Percentiles rank a stretch among this genome's conserved stretches.
Conservation (phyloP, 2,888 invertebrate species). For the Drosophila crucigera region DNA sequence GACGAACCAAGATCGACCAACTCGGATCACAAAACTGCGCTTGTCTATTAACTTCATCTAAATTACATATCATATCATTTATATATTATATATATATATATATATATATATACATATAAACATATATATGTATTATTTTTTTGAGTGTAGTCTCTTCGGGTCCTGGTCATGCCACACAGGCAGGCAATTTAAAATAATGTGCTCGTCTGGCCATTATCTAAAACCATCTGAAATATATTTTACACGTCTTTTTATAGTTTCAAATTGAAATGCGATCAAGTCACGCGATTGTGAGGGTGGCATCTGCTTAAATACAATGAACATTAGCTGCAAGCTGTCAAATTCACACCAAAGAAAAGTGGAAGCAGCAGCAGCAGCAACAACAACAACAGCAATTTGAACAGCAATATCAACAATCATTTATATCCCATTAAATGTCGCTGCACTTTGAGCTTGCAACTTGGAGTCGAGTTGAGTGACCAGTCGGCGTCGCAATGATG, state of each 20-base stretch:
- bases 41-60: not conserved
- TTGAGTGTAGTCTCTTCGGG: not conserved
- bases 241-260: constrained; percentile 43
- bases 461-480: constrained; percentile 46
- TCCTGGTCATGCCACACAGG: constrained; percentile 35
- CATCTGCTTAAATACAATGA: constrained; percentile 1
- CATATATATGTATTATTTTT: not conserved
- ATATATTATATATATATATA: not conserved
- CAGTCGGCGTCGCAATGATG: constrained; percentile 26
- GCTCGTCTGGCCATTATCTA: constrained; percentile 53
- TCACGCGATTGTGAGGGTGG: constrained; percentile 53
- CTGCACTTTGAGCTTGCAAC: constrained; percentile 8
- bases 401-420: constrained; percentile 3
- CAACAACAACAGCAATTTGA: constrained; percentile 5
- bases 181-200: constrained; percentile 50
- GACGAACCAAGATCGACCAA: no score
- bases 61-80: not conserved
- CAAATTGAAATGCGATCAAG: constrained; percentile 47
- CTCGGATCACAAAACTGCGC: no score
- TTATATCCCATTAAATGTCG: constrained; percentile 3
- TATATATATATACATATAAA: constrained; percentile 9
- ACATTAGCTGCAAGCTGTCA: constrained; percentile 33
- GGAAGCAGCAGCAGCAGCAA: not conserved
- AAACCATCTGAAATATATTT: constrained; percentile 38
- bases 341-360: constrained; percentile 40